A percentile compares a stretch with the other conserved stretches of the same genome.
Conservation (phyloP, 2,113 vertebrate genomes). For the Protobothrops mucrosquamatus region DNA sequence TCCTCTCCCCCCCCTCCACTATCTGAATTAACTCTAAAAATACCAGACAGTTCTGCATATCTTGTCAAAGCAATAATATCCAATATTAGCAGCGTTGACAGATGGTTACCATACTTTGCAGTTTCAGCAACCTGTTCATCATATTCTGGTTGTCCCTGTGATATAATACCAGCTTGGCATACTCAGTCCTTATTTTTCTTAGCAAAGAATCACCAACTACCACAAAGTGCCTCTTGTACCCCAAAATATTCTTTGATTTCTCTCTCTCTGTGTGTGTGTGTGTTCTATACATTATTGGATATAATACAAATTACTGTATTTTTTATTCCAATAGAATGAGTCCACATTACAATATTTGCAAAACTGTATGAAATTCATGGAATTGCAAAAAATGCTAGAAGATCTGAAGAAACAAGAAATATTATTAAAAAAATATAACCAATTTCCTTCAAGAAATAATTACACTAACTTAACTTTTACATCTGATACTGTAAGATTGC, state of each 20-base stretch:
- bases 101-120: background rate
- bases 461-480: background rate
- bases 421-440: slow-evolving; percentile 27
- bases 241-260: background rate
- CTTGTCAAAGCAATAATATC: too few species aligned
- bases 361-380: slow-evolving; percentile 80
- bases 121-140: background rate
- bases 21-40: too few species aligned
- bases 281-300: fast-evolving
- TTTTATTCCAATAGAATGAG: slow-evolving; percentile 68
- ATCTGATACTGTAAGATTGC: slow-evolving; percentile 16
- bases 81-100: too few species aligned
- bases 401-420: slow-evolving; percentile 71
- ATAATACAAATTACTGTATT: background rate
- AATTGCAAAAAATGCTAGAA: slow-evolving; percentile 77
- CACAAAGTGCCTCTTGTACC: background rate
- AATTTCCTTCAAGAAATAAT: slow-evolving; percentile 23
- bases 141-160: background rate
- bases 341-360: slow-evolving; percentile 77
- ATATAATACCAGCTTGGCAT: background rate
- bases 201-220: background rate
- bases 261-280: too few species aligned
- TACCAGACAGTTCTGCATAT: too few species aligned
- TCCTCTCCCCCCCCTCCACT: too few species aligned
- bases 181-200: background rate